These are phyloP conservation scores for Melanargia galathea DNA, from an alignment of 2,888 invertebrate genomes.

Conservation along the genomic window DNA sequence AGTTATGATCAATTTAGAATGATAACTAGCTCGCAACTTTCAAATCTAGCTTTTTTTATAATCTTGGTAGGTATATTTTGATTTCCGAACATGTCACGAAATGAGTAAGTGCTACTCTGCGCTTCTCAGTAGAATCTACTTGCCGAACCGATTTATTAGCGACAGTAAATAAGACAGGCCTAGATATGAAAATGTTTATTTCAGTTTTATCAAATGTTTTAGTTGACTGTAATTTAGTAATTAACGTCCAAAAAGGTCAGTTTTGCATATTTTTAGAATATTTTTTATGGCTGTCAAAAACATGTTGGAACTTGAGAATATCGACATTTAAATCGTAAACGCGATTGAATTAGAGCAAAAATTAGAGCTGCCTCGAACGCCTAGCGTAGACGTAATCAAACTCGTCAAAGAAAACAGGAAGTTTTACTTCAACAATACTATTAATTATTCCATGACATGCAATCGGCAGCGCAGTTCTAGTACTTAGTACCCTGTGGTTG, in stretches of 20 bases:
- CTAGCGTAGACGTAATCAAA: conserved; percentile 18
- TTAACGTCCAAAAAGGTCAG: background rate
- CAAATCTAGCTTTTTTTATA: no score
- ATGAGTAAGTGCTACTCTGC: no score
- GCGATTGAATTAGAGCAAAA: background rate
- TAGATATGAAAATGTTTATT: no score
- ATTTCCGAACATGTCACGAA: no score
- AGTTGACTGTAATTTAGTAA: no score
- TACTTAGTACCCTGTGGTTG: conserved; percentile 22
- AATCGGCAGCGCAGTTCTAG: conserved; percentile 21
- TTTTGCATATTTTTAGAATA: background rate
- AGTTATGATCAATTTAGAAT: conserved; percentile 9
- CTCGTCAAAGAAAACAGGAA: conserved; percentile 32
- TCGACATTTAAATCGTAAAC: conserved; percentile 7
- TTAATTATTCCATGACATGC: conserved; percentile 25
- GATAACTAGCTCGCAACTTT: no score
- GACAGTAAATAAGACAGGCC: no score
- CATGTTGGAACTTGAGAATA: background rate
- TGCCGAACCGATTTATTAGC: no score
- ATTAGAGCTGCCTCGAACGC: conserved; percentile 14
- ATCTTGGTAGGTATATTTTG: no score
- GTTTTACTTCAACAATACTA: conserved; percentile 20
- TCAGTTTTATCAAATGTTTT: no score
- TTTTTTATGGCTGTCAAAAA: background rate
- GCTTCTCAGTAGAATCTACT: no score